Conservation (phyloP, 2,888 invertebrate species). For the Dioctria linearis region DNA sequence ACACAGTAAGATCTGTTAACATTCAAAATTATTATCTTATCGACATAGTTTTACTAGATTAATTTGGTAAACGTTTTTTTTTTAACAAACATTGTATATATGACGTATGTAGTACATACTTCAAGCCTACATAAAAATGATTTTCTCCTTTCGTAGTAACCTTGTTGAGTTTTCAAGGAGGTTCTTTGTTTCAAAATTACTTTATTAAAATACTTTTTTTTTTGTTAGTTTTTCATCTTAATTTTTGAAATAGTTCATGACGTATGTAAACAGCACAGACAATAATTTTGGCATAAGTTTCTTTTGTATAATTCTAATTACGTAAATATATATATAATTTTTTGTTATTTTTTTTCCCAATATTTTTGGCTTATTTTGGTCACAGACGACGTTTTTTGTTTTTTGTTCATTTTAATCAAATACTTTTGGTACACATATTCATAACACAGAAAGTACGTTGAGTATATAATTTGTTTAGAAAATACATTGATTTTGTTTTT, state of each 20-base stretch:
- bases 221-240: background rate
- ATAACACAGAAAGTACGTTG: background rate
- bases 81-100: constrained; percentile 26
- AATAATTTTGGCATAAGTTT: constrained; percentile 38
- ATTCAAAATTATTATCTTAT: constrained; percentile 8
- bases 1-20: constrained; percentile 22
- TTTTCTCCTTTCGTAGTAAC: background rate
- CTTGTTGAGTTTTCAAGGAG: background rate
- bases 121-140: constrained; percentile 27
- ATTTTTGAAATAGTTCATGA: background rate
- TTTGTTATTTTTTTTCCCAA: background rate
- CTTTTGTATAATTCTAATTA: constrained; percentile 21
- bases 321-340: constrained; percentile 15
- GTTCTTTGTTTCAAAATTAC: constrained; percentile 25
- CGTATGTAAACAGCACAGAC: constrained; percentile 31
- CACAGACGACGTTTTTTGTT: constrained; percentile 43
- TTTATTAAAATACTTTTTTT: constrained; percentile 42
- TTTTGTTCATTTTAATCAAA: background rate
- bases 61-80: background rate
- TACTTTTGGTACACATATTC: constrained; percentile 9
- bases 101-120: constrained; percentile 19
- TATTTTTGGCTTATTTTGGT: constrained; percentile 39
- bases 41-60: constrained; percentile 12
- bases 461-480: background rate
- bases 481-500: constrained; percentile 19